Base-by-base conservation (phyloP, 2,888 invertebrate genomes). In the Odontomyia ornata region DNA sequence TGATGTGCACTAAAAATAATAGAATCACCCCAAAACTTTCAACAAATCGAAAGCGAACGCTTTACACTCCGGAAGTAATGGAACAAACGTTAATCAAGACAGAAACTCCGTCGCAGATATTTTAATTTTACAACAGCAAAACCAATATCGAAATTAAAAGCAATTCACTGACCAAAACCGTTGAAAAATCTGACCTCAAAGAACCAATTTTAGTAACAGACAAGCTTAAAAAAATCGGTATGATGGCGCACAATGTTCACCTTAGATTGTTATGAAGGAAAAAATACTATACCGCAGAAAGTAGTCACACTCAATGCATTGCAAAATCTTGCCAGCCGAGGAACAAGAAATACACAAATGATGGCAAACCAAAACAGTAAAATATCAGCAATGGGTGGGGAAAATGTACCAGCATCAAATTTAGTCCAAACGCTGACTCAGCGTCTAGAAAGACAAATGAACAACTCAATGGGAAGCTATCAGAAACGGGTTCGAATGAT, bases 211-310 rank as follows among this genome's bases (percentile, higher is more conserved):
- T 46, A 30, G 28, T 72, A 15, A 72, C 23, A 13, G 72, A 72
- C 72, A 28, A 72, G 72, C 23, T 18, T 72, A n/a, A 56, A 57
- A 52, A 72, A 72, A 56, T 72, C 72, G 1, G 21, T 30, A 23
- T 43, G 64, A 52, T 72, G 72, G 1, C 52, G 60, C 13, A 78
- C 76, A 46, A 69, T 76, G 21, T 76, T 78, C 23, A 75, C 64
- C 36, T 73, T 76, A 4, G 15, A 25, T 15, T 64, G 30, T 60
- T 23, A 21, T 21, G 69, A 11, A 9, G 52, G 52, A 57, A 27
- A 47, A 21, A 23, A 46, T 13, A 1, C n/a, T 9, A 0, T 36
- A n/a, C 11, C 1, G n/a, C 25, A 76, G 73, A 57, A 52, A n/a
- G 43, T 18, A 13, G 18, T 9, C 0, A 52, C 28, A 11, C 13